Evolutionary conservation across 2,113 vertebrate genomes (phyloP).

Genomic region (Australoheros scitulus): DNA sequence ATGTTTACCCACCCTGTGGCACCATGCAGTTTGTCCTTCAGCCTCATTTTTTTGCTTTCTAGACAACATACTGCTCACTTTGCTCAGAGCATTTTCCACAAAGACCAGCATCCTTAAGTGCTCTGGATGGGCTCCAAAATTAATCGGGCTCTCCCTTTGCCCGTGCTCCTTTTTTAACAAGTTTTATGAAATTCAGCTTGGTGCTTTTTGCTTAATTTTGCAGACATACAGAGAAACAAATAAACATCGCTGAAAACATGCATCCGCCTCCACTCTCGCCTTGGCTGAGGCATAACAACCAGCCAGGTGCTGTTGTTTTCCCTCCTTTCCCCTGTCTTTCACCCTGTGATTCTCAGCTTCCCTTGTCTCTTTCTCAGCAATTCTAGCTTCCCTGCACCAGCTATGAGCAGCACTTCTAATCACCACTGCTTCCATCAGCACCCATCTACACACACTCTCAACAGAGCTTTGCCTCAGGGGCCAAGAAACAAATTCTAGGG

Average conservation of each 20-base stretch:
- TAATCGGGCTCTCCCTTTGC: not conserved
- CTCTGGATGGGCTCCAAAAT: not conserved
- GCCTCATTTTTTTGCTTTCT: not conserved
- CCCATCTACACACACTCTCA: constrained; percentile 38
- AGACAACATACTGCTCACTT: not conserved
- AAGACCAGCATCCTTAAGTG: too few relatives aligned
- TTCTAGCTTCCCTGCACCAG: constrained; percentile 21
- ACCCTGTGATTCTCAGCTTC: constrained; percentile 20
- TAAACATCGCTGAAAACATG: not conserved
- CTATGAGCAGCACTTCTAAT: constrained; percentile 13
- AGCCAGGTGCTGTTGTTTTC: constrained; percentile 28
- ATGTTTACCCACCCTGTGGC: not conserved
- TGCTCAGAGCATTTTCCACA: not conserved
- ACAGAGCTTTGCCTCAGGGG: constrained; percentile 22
- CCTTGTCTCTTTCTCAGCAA: constrained; percentile 21
- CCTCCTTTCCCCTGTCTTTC: constrained; percentile 14
- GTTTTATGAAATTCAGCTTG: not conserved
- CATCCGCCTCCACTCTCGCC: not conserved
- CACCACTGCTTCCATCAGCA: constrained; percentile 24
- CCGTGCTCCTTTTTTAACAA: not conserved
- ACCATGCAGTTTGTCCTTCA: constrained; percentile 1
- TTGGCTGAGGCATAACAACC: not conserved
- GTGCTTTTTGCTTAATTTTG: not conserved
- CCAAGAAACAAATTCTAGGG: constrained; percentile 29
- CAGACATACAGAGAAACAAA: not conserved